phyloP scores from a whole-genome alignment of 1,140 invertebrate genomes.

The Geopemphigus sp. region DNA sequence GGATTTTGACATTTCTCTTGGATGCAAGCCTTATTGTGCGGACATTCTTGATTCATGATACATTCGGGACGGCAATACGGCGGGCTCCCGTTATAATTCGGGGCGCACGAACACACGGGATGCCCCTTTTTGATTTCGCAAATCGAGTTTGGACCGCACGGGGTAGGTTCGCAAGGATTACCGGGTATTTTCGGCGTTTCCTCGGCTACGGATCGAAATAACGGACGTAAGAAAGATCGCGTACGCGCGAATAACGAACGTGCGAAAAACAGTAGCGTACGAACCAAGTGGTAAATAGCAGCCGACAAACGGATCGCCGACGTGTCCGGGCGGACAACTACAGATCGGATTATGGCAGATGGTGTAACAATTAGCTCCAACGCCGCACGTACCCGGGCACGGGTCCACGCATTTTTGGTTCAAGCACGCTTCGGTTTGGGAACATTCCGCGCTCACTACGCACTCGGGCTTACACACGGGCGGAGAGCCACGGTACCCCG shows the following conservation, averaged over 20 bases:
- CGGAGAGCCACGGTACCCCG: conserved; percentile 73
- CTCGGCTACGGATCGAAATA: conserved; percentile 53
- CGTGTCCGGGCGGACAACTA: conserved; percentile 68
- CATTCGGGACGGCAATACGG: conserved; percentile 63
- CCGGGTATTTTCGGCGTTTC: conserved; percentile 53
- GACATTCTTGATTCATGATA: conserved; percentile 62
- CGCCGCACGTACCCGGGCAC: conserved; percentile 74
- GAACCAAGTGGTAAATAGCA: conserved; percentile 61
- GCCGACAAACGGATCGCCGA: conserved; percentile 76
- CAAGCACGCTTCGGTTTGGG: conserved; percentile 72
- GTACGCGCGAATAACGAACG: neutral
- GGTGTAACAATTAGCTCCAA: conserved; percentile 70
- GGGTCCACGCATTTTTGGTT: conserved; percentile 77
- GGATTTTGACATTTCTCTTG: conserved; percentile 77
- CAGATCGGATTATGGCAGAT: conserved; percentile 82
- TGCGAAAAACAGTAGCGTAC: neutral
- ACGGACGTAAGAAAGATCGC: neutral
- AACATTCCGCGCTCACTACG: conserved; percentile 75
- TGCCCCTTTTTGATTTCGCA: conserved; percentile 76
- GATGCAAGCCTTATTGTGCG: conserved; percentile 70
- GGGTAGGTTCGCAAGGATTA: conserved; percentile 75
- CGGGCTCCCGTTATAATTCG: conserved; percentile 62
- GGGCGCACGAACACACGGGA: conserved; percentile 73
- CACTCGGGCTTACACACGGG: conserved; percentile 78
- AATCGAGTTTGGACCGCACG: conserved; percentile 81